Percentiles rank a stretch among this genome's conserved stretches.
These are phyloP conservation scores for Hyles lineata DNA, from an alignment of 2,888 invertebrate species.

Conservation along the genomic window DNA sequence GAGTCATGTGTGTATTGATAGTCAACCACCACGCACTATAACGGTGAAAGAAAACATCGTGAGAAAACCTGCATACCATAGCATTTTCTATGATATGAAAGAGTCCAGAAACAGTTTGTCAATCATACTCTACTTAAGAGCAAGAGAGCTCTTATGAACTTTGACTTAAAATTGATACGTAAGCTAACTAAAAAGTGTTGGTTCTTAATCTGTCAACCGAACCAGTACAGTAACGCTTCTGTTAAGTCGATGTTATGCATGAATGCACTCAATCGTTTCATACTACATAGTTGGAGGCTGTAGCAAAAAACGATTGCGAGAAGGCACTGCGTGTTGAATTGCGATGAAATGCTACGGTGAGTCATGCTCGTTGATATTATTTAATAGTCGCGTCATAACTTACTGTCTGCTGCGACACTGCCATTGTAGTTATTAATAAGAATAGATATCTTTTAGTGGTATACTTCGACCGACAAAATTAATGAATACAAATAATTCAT, in stretches of 20 bases:
- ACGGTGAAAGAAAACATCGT: too few relatives aligned
- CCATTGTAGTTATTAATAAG: neutral
- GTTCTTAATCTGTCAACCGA: neutral
- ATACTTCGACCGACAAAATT: too few relatives aligned
- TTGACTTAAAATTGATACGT: neutral
- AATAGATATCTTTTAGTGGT: neutral
- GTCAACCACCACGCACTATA: too few relatives aligned
- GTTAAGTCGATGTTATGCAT: conserved; percentile 1
- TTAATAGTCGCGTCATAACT: neutral
- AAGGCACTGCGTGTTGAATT: conserved; percentile 8
- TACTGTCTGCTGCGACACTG: neutral
- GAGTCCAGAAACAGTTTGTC: too few relatives aligned
- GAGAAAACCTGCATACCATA: too few relatives aligned
- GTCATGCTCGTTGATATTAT: neutral
- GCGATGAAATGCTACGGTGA: conserved; percentile 21
- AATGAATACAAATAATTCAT: too few relatives aligned
- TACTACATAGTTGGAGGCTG: conserved; percentile 13
- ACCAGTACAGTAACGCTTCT: neutral
- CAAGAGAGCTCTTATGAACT: neutral
- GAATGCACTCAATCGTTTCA: conserved; percentile 13
- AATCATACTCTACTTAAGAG: too few relatives aligned
- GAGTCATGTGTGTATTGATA: too few relatives aligned
- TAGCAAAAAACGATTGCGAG: conserved; percentile 7
- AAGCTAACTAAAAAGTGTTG: neutral
- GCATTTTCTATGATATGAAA: too few relatives aligned